Evolutionary conservation across 2,113 vertebrate genomes (phyloP).

Genomic region (Orientallactaga bullata): DNA sequence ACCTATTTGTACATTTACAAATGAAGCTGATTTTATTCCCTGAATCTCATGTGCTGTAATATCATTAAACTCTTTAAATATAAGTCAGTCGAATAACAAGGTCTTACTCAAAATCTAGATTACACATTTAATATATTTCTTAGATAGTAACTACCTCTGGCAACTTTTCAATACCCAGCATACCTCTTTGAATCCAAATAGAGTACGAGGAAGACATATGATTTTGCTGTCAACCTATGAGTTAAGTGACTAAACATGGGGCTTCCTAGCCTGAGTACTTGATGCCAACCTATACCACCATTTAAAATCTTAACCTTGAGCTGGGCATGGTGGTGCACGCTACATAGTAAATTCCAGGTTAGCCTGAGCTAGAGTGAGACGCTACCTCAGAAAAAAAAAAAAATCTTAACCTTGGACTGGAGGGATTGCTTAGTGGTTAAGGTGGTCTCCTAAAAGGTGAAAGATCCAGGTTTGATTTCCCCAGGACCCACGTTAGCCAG

Average conservation of each 20-base stretch:
- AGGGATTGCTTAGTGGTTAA: too few relatives aligned
- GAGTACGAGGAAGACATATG: not conserved
- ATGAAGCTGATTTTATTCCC: not conserved
- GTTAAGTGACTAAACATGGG: not conserved
- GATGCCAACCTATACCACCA: not conserved
- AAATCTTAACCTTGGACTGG: too few relatives aligned
- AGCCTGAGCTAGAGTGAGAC: too few relatives aligned
- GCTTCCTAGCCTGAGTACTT: not conserved
- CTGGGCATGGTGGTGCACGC: too few relatives aligned
- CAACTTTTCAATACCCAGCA: not conserved
- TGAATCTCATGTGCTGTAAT: not conserved
- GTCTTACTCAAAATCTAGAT: not conserved
- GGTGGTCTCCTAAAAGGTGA: too few relatives aligned
- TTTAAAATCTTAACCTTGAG: not conserved
- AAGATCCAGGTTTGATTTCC: too few relatives aligned
- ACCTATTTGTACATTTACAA: not conserved
- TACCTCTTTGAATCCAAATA: not conserved
- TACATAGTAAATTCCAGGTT: too few relatives aligned
- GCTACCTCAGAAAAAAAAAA: too few relatives aligned
- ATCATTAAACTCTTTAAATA: not conserved
- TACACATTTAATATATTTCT: constrained; percentile 10
- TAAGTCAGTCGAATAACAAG: not conserved
- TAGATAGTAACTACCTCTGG: not conserved
- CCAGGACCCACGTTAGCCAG: too few relatives aligned
- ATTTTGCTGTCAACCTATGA: not conserved